Conservation (phyloP, 1,140 invertebrate species). For the Drosophila virilis region DNA sequence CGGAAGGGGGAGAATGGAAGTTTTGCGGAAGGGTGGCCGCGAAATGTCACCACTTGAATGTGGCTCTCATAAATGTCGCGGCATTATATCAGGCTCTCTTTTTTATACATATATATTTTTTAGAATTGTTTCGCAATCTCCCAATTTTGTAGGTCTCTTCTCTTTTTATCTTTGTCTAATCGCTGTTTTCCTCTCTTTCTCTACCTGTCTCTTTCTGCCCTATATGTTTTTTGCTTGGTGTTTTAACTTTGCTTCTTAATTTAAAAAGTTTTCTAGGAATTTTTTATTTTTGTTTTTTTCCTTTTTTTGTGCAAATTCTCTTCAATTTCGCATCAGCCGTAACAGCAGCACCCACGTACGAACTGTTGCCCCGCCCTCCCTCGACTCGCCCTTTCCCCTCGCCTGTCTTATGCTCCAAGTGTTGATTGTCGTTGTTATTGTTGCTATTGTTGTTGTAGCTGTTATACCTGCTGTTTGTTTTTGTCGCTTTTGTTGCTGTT, state of each 20-base stretch:
- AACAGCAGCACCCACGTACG: conserved; percentile 15
- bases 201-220: background rate
- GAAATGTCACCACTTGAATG: conserved; percentile 31
- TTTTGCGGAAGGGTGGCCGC: background rate
- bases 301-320: conserved; percentile 50
- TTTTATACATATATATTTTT: conserved; percentile 1
- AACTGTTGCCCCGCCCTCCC: conserved; percentile 35
- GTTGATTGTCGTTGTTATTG: conserved; percentile 51
- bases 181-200: background rate
- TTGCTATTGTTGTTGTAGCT: conserved; percentile 52
- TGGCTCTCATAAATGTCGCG: conserved; percentile 44
- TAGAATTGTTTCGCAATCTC: conserved; percentile 33
- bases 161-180: background rate
- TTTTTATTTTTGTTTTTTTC: conserved; percentile 15
- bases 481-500: conserved; percentile 72
- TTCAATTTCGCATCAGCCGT: conserved; percentile 51
- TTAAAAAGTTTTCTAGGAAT: conserved; percentile 74
- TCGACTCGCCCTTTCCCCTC: conserved; percentile 11
- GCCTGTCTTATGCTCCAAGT: conserved; percentile 31
- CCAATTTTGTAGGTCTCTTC: conserved; percentile 6
- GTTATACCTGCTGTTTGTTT: conserved; percentile 64
- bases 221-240: conserved; percentile 56
- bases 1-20: too few relatives aligned
- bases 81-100: conserved; percentile 7
- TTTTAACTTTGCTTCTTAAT: conserved; percentile 81